Conservation (phyloP, 2,113 vertebrate genomes). For the Centropristis striata region DNA sequence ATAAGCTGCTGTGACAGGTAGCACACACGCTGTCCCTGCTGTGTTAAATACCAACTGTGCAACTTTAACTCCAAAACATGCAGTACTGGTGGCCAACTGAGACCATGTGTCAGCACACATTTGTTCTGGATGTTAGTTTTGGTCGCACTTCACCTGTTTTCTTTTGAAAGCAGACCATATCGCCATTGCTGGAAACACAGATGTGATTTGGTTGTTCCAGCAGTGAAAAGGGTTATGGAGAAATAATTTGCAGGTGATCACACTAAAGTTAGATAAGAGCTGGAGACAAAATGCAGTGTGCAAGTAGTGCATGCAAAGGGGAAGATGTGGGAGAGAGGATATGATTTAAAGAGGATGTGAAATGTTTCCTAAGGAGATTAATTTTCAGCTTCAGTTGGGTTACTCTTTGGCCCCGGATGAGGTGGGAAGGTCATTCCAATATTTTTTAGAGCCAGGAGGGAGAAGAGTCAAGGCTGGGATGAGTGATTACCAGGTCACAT, state of each 20-base stretch:
- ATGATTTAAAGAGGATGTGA: constrained; percentile 57
- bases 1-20: not conserved
- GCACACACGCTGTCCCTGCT: not conserved
- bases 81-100: not conserved
- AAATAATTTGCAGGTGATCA: not conserved
- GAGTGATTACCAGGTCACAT: constrained; percentile 68
- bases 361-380: constrained; percentile 61
- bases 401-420: constrained; percentile 48
- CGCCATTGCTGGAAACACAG: not conserved
- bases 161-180: not conserved
- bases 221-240: not conserved
- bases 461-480: constrained; percentile 44
- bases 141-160: not conserved
- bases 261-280: constrained; percentile 5
- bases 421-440: constrained; percentile 66
- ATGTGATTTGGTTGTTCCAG: constrained; percentile 2
- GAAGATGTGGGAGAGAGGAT: constrained; percentile 12
- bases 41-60: not conserved
- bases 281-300: constrained; percentile 9
- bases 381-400: constrained; percentile 53
- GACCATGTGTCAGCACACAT: not conserved
- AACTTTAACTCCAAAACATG: not conserved
- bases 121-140: constrained; percentile 5
- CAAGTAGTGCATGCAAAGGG: not conserved
- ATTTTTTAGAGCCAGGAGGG: constrained; percentile 63